Evolutionary conservation across 2,888 invertebrate species (phyloP).

Genomic region (Ligdia adustata): DNA sequence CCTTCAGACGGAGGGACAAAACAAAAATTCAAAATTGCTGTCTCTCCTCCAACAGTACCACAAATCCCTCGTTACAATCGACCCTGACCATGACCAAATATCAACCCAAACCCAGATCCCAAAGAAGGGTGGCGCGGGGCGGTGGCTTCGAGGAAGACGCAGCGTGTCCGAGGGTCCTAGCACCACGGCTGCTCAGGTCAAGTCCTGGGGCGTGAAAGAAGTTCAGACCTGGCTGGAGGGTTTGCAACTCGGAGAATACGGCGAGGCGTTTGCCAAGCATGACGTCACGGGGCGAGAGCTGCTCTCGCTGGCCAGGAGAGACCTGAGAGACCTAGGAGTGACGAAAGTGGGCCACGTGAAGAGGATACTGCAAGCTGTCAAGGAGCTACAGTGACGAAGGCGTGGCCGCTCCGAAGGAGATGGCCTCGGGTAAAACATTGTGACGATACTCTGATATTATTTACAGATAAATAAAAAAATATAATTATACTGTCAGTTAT

Average conservation of each 20-base stretch:
- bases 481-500: no score
- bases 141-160: conserved; percentile 72
- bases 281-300: conserved; percentile 97
- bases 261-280: conserved; percentile 94
- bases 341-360: conserved; percentile 98
- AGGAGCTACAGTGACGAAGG: conserved; percentile 86
- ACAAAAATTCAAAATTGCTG: not conserved
- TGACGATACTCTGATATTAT: conserved; percentile 30
- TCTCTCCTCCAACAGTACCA: conserved; percentile 38
- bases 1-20: not conserved
- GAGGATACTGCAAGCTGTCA: conserved; percentile 95
- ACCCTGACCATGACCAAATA: conserved; percentile 42
- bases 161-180: conserved; percentile 67
- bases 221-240: conserved; percentile 96
- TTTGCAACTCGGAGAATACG: conserved; percentile 94
- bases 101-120: conserved; percentile 59
- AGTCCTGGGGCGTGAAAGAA: conserved; percentile 93
- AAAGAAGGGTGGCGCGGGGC: conserved; percentile 63
- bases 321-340: conserved; percentile 95
- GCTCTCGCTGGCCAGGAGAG: conserved; percentile 92
- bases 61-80: conserved; percentile 43
- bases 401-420: conserved; percentile 79
- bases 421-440: conserved; percentile 55
- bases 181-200: conserved; percentile 59
- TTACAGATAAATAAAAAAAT: no score